Conservation (phyloP, 30 jellyfish, hydroid and myxozoan genomes). For the Chrysaora quinquecirrha region DNA sequence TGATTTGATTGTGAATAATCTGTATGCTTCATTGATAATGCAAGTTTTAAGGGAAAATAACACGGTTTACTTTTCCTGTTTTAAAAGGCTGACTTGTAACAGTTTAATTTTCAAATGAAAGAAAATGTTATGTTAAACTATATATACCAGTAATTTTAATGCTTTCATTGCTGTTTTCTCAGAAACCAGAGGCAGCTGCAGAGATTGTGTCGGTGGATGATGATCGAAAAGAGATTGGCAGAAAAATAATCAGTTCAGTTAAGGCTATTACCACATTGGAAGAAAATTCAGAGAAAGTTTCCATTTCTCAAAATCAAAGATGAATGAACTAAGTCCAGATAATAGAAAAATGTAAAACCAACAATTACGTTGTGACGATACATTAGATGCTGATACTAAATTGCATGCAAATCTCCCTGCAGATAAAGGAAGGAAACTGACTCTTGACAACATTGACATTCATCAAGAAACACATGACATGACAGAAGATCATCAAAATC, state of each 20-base stretch:
- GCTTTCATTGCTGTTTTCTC: neutral
- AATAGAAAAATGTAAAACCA: neutral
- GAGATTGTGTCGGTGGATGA: too few species aligned
- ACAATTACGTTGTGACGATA: neutral
- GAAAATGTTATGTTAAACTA: neutral
- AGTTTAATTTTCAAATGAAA: neutral
- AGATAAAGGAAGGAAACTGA: neutral
- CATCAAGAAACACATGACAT: too few species aligned
- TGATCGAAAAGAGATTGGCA: neutral
- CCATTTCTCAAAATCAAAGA: neutral
- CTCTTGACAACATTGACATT: too few species aligned
- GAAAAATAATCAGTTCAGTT: neutral
- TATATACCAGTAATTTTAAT: neutral
- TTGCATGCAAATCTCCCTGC: neutral
- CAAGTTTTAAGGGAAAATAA: neutral
- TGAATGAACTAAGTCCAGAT: neutral
- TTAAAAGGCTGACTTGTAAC: neutral
- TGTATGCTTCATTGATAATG: too few species aligned
- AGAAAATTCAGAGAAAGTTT: neutral
- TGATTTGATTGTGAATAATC: too few species aligned
- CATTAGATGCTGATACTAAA: neutral
- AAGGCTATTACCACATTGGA: neutral
- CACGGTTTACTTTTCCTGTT: neutral
- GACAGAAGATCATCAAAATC: slow-evolving; percentile 11
- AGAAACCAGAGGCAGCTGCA: neutral